phyloP scores from a whole-genome alignment of 1,140 invertebrate species.

The Cydia amplana region DNA sequence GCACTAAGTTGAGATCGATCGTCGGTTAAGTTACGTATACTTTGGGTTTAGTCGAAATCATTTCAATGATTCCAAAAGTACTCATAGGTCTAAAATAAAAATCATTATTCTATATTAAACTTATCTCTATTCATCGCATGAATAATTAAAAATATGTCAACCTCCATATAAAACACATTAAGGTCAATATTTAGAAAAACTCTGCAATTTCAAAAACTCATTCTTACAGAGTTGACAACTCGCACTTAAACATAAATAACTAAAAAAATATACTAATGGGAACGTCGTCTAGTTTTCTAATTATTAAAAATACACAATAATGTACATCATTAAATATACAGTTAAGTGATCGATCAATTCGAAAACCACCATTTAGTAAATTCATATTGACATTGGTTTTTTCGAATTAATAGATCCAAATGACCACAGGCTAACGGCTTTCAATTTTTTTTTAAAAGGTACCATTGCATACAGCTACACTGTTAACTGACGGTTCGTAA shows the following conservation, averaged over 20 bases:
- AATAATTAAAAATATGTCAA: not conserved
- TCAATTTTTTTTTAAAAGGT: too few relatives aligned
- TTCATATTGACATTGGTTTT: not conserved
- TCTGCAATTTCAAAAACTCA: not conserved
- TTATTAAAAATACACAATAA: slow-evolving; percentile 15
- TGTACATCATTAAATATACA: not conserved
- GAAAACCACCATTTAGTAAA: not conserved
- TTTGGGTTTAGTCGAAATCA: too few relatives aligned
- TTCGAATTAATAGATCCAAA: not conserved
- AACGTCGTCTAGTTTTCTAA: slow-evolving; percentile 9
- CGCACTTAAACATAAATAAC: slow-evolving; percentile 9
- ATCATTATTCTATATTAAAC: not conserved
- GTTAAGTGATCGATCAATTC: not conserved
- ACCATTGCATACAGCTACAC: too few relatives aligned
- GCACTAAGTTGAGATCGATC: too few relatives aligned
- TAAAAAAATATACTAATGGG: slow-evolving; percentile 6
- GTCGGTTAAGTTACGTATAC: too few relatives aligned
- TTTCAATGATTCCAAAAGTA: too few relatives aligned
- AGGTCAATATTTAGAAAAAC: slow-evolving; percentile 8
- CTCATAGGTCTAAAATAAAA: slow-evolving; percentile 2
- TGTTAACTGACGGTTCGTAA: too few relatives aligned
- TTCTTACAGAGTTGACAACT: not conserved
- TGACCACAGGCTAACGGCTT: not conserved
- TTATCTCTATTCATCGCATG: not conserved
- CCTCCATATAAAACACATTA: not conserved